phyloP scores from a whole-genome alignment of 2,797 vertebrate genomes.

The Choloepus didactylus region DNA sequence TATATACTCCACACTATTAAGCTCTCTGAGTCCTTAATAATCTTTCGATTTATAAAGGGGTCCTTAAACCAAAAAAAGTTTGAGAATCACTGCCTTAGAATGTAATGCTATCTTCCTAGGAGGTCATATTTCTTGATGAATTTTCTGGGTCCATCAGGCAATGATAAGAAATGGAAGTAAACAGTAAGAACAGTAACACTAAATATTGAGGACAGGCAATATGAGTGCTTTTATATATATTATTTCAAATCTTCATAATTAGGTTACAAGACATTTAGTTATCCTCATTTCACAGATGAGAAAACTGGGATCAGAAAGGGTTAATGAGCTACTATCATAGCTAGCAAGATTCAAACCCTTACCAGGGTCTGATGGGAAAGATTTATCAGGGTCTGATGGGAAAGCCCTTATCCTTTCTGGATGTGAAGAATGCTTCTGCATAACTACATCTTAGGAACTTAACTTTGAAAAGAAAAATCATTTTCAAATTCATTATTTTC shows the following conservation, averaged over 20 bases:
- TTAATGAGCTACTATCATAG: neutral
- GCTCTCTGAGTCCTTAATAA: neutral
- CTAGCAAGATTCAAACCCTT: neutral
- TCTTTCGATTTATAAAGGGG: conserved; percentile 10
- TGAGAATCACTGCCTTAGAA: neutral
- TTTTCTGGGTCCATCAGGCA: neutral
- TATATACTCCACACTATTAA: conserved; percentile 27
- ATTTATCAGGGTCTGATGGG: no score
- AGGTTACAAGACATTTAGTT: neutral
- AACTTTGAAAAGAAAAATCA: conserved; percentile 16
- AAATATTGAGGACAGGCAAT: neutral
- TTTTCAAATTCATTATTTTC: conserved; percentile 51
- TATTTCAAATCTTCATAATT: neutral
- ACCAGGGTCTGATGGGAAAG: neutral
- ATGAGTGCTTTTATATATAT: neutral
- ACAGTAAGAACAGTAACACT: neutral
- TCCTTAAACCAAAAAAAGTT: neutral
- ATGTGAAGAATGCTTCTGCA: neutral
- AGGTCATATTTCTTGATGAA: neutral
- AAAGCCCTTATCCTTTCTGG: neutral
- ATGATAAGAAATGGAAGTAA: conserved; percentile 17
- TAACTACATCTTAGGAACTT: conserved; percentile 1
- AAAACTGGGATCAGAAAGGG: neutral
- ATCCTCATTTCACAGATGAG: neutral
- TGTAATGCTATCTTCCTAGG: neutral